These are phyloP conservation scores for Pterobdella sp. DNA, from an alignment of 2,888 invertebrate species.

Conservation along the genomic window DNA sequence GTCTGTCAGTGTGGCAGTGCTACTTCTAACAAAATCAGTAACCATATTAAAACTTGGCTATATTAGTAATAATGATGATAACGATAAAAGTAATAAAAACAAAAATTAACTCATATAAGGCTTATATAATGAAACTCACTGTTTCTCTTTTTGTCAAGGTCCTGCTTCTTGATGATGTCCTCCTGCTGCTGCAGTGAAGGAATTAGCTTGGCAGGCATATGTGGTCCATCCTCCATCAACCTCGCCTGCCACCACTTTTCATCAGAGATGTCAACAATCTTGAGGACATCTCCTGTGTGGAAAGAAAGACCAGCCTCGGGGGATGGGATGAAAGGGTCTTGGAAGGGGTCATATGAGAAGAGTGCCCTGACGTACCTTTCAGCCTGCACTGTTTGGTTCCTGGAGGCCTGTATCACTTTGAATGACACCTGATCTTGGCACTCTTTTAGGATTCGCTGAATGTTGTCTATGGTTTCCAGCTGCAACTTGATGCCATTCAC, in stretches of 20 bases:
- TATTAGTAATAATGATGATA: background rate
- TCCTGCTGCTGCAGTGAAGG: slow-evolving; percentile 97
- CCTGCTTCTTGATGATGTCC: slow-evolving; percentile 64
- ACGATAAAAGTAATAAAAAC: too few species aligned
- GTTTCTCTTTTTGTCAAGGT: slow-evolving; percentile 23
- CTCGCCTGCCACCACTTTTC: slow-evolving; percentile 41
- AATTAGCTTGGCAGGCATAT: slow-evolving; percentile 87
- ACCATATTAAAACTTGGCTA: background rate
- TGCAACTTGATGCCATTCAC: slow-evolving; percentile 2
- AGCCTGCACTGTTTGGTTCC: background rate
- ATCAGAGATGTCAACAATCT: slow-evolving; percentile 45
- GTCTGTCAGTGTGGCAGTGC: background rate
- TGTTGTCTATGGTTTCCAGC: background rate
- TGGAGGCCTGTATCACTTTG: background rate
- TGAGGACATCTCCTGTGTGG: slow-evolving; percentile 86
- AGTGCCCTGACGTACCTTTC: slow-evolving; percentile 89
- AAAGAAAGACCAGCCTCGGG: slow-evolving; percentile 96
- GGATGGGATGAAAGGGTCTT: slow-evolving; percentile 96
- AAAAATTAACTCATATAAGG: too few species aligned
- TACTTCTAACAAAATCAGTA: background rate
- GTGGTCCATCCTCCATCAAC: slow-evolving; percentile 55
- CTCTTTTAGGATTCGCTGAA: background rate
- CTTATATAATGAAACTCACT: background rate
- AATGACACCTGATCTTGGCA: background rate
- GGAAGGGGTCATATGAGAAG: slow-evolving; percentile 93